Evolutionary conservation across 2,888 invertebrate species (phyloP).

Genomic region (Drosophila bunnanda): DNA sequence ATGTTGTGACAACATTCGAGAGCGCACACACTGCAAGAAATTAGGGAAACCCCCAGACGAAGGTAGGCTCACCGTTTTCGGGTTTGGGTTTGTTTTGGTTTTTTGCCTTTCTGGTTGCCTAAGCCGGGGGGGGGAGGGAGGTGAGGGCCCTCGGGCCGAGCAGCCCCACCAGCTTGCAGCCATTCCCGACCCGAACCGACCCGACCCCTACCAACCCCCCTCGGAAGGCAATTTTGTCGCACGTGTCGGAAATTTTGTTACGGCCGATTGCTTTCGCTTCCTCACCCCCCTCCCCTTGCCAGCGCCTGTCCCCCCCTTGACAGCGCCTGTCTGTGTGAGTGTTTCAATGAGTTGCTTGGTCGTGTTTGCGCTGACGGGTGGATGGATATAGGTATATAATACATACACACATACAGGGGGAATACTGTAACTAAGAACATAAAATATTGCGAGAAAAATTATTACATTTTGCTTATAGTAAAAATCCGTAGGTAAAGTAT

Average conservation of each 20-base stretch:
- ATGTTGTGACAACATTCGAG: conserved; percentile 49
- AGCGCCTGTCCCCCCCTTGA: background rate
- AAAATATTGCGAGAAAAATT: background rate
- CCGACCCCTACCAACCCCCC: background rate
- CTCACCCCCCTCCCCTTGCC: conserved; percentile 3
- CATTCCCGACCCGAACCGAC: conserved; percentile 15
- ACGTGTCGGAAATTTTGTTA: conserved; percentile 81
- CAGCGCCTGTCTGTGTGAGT: conserved; percentile 3
- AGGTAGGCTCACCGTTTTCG: conserved; percentile 1
- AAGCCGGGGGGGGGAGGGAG: conserved; percentile 4
- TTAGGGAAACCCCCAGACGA: conserved; percentile 12
- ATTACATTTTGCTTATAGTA: no score
- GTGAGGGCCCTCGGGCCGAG: conserved; percentile 3
- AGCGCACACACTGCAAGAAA: conserved; percentile 24
- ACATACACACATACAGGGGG: background rate
- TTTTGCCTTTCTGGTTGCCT: conserved; percentile 20
- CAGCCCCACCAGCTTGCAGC: conserved; percentile 21
- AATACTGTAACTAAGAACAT: background rate
- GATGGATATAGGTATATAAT: conserved; percentile 5
- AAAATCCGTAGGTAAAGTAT: no score
- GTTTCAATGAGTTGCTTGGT: conserved; percentile 36
- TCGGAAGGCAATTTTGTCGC: conserved; percentile 76
- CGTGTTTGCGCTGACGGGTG: conserved; percentile 39
- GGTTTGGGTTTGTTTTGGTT: conserved; percentile 38
- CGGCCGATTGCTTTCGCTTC: conserved; percentile 71